Percentiles rank a stretch among this genome's conserved stretches.
Evolutionary conservation across 92 coral and sea anemone species (phyloP).

Genomic region (Anthopleura xanthogrammica): DNA sequence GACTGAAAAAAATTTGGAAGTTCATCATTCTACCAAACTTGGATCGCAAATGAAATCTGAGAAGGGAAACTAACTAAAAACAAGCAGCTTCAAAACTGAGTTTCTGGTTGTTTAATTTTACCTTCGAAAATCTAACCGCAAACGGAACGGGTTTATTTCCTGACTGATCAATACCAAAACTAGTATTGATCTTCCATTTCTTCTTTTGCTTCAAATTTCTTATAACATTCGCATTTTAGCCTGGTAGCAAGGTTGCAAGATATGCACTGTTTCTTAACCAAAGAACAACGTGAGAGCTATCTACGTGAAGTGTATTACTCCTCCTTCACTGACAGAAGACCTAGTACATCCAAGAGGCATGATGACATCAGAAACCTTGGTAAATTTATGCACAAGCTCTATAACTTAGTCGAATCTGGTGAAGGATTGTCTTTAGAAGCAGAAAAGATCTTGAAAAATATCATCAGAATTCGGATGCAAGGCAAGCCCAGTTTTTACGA

Average conservation of each 20-base stretch:
- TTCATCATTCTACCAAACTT: neutral
- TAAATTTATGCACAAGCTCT: conserved; percentile 56
- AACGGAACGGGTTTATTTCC: neutral
- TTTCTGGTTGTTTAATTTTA: neutral
- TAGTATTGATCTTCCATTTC: neutral
- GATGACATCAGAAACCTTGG: conserved; percentile 63
- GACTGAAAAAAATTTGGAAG: neutral
- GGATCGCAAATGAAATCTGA: neutral
- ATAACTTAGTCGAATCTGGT: conserved; percentile 61
- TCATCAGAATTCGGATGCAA: conserved; percentile 70
- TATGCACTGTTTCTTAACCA: conserved; percentile 77
- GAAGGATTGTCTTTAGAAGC: conserved; percentile 78
- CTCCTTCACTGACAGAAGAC: conserved; percentile 77
- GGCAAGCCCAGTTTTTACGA: conserved; percentile 84
- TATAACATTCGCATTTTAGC: neutral
- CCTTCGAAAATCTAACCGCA: neutral
- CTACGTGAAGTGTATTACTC: conserved; percentile 82
- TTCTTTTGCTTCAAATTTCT: neutral
- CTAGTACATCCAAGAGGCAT: conserved; percentile 64
- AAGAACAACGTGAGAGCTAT: conserved; percentile 86
- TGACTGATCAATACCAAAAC: neutral
- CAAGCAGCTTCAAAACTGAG: neutral
- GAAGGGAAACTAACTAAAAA: neutral
- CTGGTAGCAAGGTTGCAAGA: neutral
- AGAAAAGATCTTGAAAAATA: conserved; percentile 50